phyloP scores from a whole-genome alignment of 2,113 vertebrate genomes.

The Nothobranchius furzeri region DNA sequence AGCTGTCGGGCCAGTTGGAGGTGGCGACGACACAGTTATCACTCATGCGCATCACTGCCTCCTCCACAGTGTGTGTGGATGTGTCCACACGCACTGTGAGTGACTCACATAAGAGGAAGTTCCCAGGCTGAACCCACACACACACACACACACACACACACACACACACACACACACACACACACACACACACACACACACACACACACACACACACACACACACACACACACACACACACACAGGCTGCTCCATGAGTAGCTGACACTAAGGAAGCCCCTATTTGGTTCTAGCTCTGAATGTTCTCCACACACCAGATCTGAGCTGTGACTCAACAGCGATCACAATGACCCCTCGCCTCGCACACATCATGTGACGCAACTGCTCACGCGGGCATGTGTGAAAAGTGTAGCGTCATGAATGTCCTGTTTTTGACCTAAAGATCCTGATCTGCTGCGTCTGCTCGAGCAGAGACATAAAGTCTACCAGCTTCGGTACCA shows the following conservation, averaged over 20 bases:
- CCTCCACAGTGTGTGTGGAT: slow-evolving; percentile 58
- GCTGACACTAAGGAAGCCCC: slow-evolving; percentile 47
- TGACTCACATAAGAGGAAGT: slow-evolving; percentile 73
- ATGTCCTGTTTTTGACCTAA: too few relatives aligned
- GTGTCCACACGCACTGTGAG: slow-evolving; percentile 42
- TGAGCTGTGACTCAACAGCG: slow-evolving; percentile 25
- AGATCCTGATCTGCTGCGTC: too few relatives aligned
- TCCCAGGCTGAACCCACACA: slow-evolving; percentile 61
- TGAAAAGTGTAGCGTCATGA: not conserved
- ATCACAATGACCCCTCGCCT: not conserved
- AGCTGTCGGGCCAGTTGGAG: slow-evolving; percentile 38
- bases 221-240: not conserved
- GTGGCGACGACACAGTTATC: slow-evolving; percentile 19
- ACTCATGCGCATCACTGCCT: slow-evolving; percentile 55
- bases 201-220: slow-evolving; percentile 33
- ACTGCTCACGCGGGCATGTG: slow-evolving; percentile 12
- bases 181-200: slow-evolving; percentile 46
- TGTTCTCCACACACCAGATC: slow-evolving; percentile 24
- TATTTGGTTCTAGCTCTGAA: slow-evolving; percentile 40
- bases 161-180: slow-evolving; percentile 48
- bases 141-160: slow-evolving; percentile 38
- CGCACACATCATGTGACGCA: slow-evolving; percentile 23
- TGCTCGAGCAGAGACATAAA: too few relatives aligned
- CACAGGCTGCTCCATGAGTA: slow-evolving; percentile 28
- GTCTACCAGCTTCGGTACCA: too few relatives aligned